Evolutionary conservation across 2,113 vertebrate species (phyloP).

Genomic region (Riparia riparia): DNA sequence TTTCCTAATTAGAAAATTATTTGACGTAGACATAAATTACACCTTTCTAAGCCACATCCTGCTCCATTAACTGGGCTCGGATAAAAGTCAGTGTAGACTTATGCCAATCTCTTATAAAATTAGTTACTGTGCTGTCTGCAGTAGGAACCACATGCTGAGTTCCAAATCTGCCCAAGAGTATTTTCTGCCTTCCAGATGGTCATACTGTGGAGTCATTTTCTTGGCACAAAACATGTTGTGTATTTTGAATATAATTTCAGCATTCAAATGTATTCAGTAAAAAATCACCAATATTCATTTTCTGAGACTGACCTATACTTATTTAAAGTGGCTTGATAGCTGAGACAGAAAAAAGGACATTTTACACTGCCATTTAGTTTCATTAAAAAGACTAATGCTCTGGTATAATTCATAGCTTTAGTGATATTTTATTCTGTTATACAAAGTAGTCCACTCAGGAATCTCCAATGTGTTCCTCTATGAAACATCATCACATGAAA

Average conservation of each 20-base stretch:
- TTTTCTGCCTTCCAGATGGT: conserved; percentile 52
- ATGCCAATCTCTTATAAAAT: neutral
- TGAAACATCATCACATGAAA: neutral
- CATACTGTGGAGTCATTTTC: conserved; percentile 30
- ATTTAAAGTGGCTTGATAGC: neutral
- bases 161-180: conserved; percentile 32
- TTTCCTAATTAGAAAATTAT: neutral
- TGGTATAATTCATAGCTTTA: neutral
- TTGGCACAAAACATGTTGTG: neutral
- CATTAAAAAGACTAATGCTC: conserved; percentile 4
- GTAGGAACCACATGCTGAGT: conserved; percentile 15
- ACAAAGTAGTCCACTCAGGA: neutral
- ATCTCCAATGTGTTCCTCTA: neutral
- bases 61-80: neutral
- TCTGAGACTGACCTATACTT: neutral
- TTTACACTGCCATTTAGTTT: neutral
- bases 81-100: neutral
- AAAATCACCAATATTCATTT: neutral
- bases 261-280: neutral
- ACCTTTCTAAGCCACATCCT: neutral
- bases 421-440: neutral
- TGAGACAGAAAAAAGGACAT: neutral
- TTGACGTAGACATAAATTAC: neutral
- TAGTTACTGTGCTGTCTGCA: neutral
- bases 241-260: conserved; percentile 18